A percentile compares a stretch with the other conserved stretches of the same genome.
Conservation (phyloP, 2,797 vertebrate genomes). For the Acomys russatus region DNA sequence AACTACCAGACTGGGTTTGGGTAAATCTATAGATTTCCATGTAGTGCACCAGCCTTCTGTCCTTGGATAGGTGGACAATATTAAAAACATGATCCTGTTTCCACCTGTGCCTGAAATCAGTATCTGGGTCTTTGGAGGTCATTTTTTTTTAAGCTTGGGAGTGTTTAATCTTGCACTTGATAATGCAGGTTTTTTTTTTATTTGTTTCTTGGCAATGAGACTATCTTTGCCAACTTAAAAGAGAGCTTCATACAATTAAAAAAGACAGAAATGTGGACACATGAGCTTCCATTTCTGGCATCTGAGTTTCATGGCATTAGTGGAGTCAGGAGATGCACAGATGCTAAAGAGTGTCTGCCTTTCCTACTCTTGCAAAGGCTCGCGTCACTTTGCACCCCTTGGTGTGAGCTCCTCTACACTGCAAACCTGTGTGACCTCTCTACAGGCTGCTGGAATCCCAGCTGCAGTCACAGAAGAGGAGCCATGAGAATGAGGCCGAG, state of each 20-base stretch:
- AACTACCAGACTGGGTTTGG: constrained; percentile 27
- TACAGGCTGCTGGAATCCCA: constrained; percentile 96
- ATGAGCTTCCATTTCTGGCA: constrained; percentile 62
- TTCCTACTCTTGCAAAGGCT: constrained; percentile 82
- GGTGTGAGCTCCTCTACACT: constrained; percentile 1
- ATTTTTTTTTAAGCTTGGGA: neutral
- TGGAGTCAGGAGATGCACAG: constrained; percentile 81
- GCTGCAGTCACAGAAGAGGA: constrained; percentile 95
- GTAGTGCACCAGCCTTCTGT: neutral
- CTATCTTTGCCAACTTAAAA: constrained; percentile 28
- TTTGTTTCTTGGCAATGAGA: constrained; percentile 10
- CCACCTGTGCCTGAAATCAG: neutral
- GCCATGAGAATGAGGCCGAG: constrained; percentile 95
- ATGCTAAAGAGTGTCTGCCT: constrained; percentile 79
- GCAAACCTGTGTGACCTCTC: constrained; percentile 65
- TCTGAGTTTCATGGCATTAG: constrained; percentile 73
- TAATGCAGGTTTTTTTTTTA: neutral
- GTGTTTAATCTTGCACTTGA: constrained; percentile 29
- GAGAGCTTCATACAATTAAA: constrained; percentile 42
- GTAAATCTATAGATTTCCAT: constrained; percentile 41
- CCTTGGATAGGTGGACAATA: constrained; percentile 30
- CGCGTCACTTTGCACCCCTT: constrained; percentile 66
- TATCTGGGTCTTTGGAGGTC: constrained; percentile 31
- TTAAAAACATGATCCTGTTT: constrained; percentile 3
- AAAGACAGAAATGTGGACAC: constrained; percentile 56